Evolutionary conservation across 2,888 invertebrate species (phyloP), one percentile per base, ranked within the genome.

Genomic region (Eupsilia transversa): DNA sequence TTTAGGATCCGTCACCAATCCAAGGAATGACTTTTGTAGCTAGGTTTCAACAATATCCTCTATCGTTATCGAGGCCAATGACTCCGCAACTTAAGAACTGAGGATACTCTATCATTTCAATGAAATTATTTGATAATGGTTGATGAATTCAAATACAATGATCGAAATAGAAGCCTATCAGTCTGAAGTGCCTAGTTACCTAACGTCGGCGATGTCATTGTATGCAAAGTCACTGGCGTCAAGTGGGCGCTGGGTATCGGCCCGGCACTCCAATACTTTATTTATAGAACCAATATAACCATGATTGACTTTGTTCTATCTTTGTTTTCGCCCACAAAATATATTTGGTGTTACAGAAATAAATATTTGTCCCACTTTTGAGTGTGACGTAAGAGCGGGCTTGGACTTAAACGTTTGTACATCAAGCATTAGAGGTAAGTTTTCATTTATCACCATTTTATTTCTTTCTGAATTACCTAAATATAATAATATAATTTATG

Each of bases 191-290:
- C 59, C 67, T 57, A 59, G 81, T 78, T 72, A 66, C 57, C 60
- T 67, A 84, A 77, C 63, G 57, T 63, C 41, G 46, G 41, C 61
- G 68, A 60, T 75, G 70, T 77, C 77, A 75, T 69, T 73, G 63
- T 71, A 79, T 77, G 80, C 70, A 63, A 73, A 84, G 79, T 85
- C 82, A 83, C 78, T 79, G 72, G 67, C 81, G 83, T 83, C 86
- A 84, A 87, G 85, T 85, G 84, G 85, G 80, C 79, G 85, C 80
- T 79, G 63, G 64, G 60, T 74, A 79, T 77, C 78, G 64, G 77
- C 63, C 52, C 27, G 23, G 63, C 73, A 80, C 79, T 84, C 69
- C 52, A 83, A 60, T 59, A 54, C 12, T 64, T 66, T 84, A 87
- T 86, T 83, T 86, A 79, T 83, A 86, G 87, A 72, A 70, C 71